Conservation (phyloP, 2,113 vertebrate genomes). For the Phylloscopus whistleri region DNA sequence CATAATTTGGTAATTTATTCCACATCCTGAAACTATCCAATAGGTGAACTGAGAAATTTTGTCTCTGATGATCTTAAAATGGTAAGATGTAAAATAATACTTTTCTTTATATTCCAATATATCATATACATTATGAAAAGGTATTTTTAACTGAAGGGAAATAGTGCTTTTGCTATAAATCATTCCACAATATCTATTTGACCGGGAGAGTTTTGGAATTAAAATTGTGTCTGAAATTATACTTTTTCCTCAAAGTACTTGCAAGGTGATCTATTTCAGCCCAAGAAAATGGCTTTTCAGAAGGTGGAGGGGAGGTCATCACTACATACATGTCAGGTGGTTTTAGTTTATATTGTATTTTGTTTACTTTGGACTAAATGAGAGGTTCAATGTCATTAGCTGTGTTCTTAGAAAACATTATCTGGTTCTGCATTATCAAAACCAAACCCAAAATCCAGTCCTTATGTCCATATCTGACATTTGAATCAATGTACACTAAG, state of each 20-base stretch:
- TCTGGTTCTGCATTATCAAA: background rate
- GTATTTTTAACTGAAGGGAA: background rate
- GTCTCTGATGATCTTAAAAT: background rate
- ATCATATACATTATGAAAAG: background rate
- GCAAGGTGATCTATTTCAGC: background rate
- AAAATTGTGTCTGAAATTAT: background rate
- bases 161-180: background rate
- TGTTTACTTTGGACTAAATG: background rate
- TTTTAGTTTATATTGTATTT: background rate
- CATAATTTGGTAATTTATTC: background rate
- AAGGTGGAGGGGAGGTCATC: background rate
- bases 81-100: background rate
- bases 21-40: background rate
- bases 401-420: background rate
- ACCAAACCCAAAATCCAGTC: background rate
- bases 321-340: rapidly evolving
- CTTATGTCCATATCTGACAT: background rate
- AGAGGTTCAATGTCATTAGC: background rate
- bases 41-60: background rate
- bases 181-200: background rate
- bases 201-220: background rate
- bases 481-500: background rate
- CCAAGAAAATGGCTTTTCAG: background rate
- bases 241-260: background rate
- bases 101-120: background rate